Evolutionary conservation across 2,797 vertebrate genomes (phyloP).

Genomic region (Aplochiton taeniatus): DNA sequence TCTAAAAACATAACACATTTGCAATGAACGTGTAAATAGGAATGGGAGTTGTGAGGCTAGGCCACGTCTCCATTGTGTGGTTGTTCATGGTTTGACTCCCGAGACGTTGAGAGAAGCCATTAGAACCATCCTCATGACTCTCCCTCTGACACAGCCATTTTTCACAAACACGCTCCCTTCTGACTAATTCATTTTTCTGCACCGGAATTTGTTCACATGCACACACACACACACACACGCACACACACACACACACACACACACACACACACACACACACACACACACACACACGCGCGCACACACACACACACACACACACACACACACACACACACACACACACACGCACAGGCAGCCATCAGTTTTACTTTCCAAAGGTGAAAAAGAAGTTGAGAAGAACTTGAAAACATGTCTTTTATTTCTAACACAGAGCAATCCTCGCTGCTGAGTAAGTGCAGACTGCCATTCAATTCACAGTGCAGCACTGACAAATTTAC

Average conservation of each 20-base stretch:
- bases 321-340: neutral
- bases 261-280: slow-evolving; percentile 13
- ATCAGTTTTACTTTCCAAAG: too few species aligned
- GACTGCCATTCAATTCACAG: too few species aligned
- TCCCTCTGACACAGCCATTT: slow-evolving; percentile 71
- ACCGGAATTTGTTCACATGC: slow-evolving; percentile 72
- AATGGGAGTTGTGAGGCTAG: too few species aligned
- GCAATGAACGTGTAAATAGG: too few species aligned
- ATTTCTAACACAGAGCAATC: too few species aligned
- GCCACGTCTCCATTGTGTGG: neutral
- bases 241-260: neutral
- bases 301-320: slow-evolving; percentile 65
- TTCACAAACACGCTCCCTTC: slow-evolving; percentile 63
- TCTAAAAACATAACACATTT: too few species aligned
- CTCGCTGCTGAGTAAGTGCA: too few species aligned
- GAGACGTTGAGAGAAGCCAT: slow-evolving; percentile 68
- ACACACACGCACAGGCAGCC: too few species aligned
- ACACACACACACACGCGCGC: too few species aligned
- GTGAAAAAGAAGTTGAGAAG: too few species aligned
- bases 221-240: slow-evolving; percentile 31
- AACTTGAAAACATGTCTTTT: too few species aligned
- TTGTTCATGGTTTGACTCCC: slow-evolving; percentile 56
- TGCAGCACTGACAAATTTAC: too few species aligned
- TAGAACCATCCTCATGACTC: slow-evolving; percentile 56
- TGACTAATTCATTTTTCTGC: slow-evolving; percentile 73